phyloP scores from a whole-genome alignment of 92 coral and sea anemone species.

The Zoanthus solanderi region DNA sequence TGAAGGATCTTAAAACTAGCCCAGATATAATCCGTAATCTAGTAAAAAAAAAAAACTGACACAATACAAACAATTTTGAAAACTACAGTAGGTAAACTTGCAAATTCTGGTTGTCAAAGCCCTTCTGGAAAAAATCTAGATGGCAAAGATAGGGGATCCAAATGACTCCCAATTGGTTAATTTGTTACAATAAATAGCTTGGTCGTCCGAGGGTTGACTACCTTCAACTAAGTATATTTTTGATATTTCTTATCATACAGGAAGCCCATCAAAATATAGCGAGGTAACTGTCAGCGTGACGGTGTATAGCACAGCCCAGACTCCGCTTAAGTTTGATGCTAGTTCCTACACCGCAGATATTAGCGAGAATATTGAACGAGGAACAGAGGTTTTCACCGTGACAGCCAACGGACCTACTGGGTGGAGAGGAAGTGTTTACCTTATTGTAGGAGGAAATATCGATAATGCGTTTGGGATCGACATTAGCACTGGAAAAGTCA shows the following conservation, averaged over 20 bases:
- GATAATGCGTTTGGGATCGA: constrained; percentile 74
- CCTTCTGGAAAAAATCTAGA: too few species aligned
- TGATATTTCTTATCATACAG: not conserved
- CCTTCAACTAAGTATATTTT: too few species aligned
- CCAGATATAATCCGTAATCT: too few species aligned
- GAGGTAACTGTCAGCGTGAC: constrained; percentile 75
- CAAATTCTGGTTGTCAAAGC: too few species aligned
- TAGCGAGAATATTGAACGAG: constrained; percentile 54
- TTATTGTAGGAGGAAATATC: constrained; percentile 84
- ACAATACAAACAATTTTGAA: too few species aligned
- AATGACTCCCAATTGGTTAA: too few species aligned
- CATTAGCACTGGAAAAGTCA: constrained; percentile 65
- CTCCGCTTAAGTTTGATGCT: constrained; percentile 58
- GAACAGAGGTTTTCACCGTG: constrained; percentile 66
- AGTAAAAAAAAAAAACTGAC: too few species aligned
- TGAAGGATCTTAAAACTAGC: too few species aligned
- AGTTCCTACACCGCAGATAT: constrained; percentile 61
- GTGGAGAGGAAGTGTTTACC: constrained; percentile 47
- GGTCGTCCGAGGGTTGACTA: too few species aligned
- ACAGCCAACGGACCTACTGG: constrained; percentile 69
- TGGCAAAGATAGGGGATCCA: too few species aligned
- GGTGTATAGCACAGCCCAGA: constrained; percentile 58
- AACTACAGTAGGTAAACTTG: too few species aligned
- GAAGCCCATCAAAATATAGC: constrained; percentile 54
- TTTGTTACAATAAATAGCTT: too few species aligned